A percentile compares a stretch with the other conserved stretches of the same genome.
Conservation (phyloP, 2,888 invertebrate species). For the Drosophila vallismaia region DNA sequence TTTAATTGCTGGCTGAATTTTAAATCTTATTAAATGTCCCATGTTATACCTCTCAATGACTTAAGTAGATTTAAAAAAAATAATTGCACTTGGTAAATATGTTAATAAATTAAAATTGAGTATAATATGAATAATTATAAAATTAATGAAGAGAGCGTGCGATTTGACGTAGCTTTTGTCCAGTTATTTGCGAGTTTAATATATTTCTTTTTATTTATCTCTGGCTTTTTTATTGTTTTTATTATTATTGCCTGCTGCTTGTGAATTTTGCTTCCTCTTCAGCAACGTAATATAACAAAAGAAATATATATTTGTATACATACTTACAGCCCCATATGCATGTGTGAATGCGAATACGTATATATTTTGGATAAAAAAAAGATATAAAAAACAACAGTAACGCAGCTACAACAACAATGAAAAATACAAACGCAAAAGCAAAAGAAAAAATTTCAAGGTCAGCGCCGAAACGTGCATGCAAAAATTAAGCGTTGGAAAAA, state of each 20-base stretch:
- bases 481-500: conserved; percentile 71
- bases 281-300: conserved; percentile 67
- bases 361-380: conserved; percentile 63
- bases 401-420: conserved; percentile 37
- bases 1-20: conserved; percentile 51
- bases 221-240: conserved; percentile 47
- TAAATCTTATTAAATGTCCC: conserved; percentile 60
- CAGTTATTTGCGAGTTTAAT: conserved; percentile 45
- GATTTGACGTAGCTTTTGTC: conserved; percentile 33
- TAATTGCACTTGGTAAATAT: conserved; percentile 23
- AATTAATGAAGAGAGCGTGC: conserved; percentile 35
- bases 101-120: conserved; percentile 47
- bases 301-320: conserved; percentile 30
- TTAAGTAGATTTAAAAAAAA: conserved; percentile 40
- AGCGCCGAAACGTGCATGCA: conserved; percentile 78
- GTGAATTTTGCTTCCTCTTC: conserved; percentile 72
- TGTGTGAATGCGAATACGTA: conserved; percentile 13
- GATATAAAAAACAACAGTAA: conserved; percentile 64
- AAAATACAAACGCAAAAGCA: conserved; percentile 65
- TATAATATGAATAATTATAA: conserved; percentile 58
- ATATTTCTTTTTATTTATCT: conserved; percentile 36
- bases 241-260: conserved; percentile 47
- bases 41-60: conserved; percentile 46
- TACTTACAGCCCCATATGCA: neutral
- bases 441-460: conserved; percentile 76